Conservation (phyloP, 2,113 vertebrate species). For the Alligator sinensis region DNA sequence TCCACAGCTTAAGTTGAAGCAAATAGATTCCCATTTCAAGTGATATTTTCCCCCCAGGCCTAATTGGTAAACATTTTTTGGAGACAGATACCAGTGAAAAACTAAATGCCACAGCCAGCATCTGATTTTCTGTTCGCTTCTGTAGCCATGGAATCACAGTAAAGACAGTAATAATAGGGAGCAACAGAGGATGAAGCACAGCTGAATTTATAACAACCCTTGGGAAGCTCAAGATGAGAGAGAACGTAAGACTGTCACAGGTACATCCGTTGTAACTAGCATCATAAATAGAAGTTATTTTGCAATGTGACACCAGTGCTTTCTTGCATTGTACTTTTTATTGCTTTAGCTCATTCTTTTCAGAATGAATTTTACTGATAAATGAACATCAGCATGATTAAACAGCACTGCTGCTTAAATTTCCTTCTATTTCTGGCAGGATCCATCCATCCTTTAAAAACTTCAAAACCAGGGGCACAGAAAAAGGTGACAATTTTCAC, state of each 20-base stretch:
- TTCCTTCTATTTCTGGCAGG: constrained; percentile 8
- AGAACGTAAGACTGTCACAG: not conserved
- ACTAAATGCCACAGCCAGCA: not conserved
- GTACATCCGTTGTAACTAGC: constrained; percentile 14
- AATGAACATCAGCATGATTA: not conserved
- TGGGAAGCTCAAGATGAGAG: not conserved
- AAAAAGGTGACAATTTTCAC: no score
- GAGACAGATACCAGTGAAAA: not conserved
- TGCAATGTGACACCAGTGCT: not conserved
- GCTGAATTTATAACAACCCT: not conserved
- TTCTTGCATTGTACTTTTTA: constrained; percentile 9
- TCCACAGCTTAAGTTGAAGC: not conserved
- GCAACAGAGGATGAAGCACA: not conserved
- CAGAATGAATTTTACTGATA: constrained; percentile 36
- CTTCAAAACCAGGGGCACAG: not conserved
- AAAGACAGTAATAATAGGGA: not conserved
- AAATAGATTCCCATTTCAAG: not conserved
- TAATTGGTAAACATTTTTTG: not conserved
- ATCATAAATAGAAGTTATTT: not conserved
- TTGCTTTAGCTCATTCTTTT: constrained; percentile 16
- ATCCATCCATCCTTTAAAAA: not conserved
- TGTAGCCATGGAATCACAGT: not conserved
- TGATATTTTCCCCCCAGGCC: not conserved
- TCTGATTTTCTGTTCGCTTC: not conserved
- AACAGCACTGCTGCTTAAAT: not conserved